Evolutionary conservation across 1,140 invertebrate species (phyloP).

Genomic region (Achatina immaculata): DNA sequence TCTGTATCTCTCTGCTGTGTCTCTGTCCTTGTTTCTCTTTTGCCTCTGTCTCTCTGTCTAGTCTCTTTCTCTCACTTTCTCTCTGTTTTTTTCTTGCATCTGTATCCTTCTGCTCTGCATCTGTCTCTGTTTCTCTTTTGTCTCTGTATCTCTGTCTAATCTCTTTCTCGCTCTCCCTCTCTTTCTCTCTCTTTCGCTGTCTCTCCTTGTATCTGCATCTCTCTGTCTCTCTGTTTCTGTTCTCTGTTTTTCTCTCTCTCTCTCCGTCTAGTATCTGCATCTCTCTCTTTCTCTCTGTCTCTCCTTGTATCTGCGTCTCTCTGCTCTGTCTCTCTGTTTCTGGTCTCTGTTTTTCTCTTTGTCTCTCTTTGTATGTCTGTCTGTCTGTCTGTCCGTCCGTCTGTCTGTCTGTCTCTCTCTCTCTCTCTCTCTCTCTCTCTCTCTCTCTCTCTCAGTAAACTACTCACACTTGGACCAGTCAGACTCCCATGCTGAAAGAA

Average conservation of each 20-base stretch:
- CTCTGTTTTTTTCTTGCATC: too few species aligned
- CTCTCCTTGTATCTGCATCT: constrained; percentile 8
- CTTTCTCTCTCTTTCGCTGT: too few species aligned
- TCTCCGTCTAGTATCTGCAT: not conserved
- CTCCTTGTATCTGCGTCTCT: constrained; percentile 8
- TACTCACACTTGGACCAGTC: not conserved
- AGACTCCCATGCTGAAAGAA: not conserved
- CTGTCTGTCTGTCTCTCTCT: not conserved
- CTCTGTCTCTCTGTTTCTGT: not conserved
- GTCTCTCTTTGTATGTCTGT: not conserved
- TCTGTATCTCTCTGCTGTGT: too few species aligned
- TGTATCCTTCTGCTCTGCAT: too few species aligned
- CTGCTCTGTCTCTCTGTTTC: too few species aligned
- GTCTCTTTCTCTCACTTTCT: too few species aligned
- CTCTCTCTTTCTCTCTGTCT: constrained; percentile 20
- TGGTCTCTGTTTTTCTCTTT: constrained; percentile 8
- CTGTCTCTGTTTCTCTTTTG: too few species aligned
- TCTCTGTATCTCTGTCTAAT: too few species aligned
- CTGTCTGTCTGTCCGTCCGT: not conserved
- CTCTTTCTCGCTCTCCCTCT: too few species aligned
- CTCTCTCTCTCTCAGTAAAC: not conserved
- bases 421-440: constrained; percentile 20
- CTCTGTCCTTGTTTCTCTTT: too few species aligned
- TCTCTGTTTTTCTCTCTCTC: too few species aligned
- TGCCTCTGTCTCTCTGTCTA: too few species aligned